Percentiles rank a stretch among this genome's conserved stretches.
Evolutionary conservation across 2,797 vertebrate genomes (phyloP).

Genomic region (Poecilia wingei): DNA sequence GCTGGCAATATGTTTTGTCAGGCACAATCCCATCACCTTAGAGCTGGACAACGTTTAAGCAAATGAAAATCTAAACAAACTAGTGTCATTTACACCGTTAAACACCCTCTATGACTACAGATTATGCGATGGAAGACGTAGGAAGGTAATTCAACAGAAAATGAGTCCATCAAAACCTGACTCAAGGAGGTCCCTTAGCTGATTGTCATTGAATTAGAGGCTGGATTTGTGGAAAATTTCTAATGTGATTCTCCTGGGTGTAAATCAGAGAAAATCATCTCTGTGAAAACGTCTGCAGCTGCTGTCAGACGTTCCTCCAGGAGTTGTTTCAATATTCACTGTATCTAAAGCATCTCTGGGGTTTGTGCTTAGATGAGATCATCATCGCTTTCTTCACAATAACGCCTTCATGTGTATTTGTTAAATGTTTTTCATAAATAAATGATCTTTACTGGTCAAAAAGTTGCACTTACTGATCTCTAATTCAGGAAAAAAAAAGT

Average conservation of each 20-base stretch:
- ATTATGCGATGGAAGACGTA: neutral
- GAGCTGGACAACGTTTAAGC: neutral
- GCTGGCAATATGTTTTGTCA: neutral
- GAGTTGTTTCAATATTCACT: constrained; percentile 2
- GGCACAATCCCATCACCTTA: neutral
- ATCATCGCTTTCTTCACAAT: neutral
- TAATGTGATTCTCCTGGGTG: neutral
- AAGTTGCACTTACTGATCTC: neutral
- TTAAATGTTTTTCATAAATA: no score
- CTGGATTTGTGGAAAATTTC: neutral
- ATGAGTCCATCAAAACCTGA: neutral
- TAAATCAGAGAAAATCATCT: neutral
- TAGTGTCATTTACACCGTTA: neutral
- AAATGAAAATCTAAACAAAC: neutral
- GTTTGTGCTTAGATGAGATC: neutral
- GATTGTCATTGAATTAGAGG: constrained; percentile 11
- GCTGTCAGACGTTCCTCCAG: neutral
- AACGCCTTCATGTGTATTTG: neutral
- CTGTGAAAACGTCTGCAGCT: neutral
- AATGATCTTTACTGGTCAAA: neutral
- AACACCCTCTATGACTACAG: neutral
- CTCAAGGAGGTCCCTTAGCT: neutral
- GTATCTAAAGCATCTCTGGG: neutral
- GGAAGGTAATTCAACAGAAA: neutral
- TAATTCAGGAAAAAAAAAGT: neutral